Percentiles rank a stretch among this genome's conserved stretches.
These are phyloP conservation scores for Physeter macrocephalus DNA, from an alignment of 2,113 vertebrate species.

Conservation along the genomic window DNA sequence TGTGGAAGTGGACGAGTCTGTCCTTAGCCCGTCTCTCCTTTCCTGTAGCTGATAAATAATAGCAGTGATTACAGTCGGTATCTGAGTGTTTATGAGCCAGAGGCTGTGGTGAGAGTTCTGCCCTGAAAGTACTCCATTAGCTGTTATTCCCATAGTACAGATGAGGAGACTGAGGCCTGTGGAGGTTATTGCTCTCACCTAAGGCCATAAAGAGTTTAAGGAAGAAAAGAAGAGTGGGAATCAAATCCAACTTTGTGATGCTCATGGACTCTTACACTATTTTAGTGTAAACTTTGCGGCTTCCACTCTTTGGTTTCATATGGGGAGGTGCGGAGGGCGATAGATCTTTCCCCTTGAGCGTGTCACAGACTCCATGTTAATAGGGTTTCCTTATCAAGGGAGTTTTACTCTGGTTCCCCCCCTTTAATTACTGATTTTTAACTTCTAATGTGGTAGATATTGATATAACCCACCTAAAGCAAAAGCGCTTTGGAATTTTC, in stretches of 20 bases:
- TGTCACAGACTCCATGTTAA: neutral
- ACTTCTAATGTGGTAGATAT: neutral
- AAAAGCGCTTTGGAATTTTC: neutral
- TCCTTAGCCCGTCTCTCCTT: neutral
- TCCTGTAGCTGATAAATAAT: neutral
- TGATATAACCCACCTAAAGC: neutral
- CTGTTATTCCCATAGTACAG: neutral
- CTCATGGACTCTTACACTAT: neutral
- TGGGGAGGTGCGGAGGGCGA: too few relatives aligned
- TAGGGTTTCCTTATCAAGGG: neutral
- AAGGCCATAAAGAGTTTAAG: neutral
- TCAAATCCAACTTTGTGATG: neutral
- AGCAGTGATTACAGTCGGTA: neutral
- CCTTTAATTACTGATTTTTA: neutral
- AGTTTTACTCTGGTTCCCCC: neutral
- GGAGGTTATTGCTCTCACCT: neutral
- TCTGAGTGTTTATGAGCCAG: neutral
- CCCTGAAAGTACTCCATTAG: neutral
- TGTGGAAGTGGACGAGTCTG: constrained; percentile 26
- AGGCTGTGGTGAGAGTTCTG: neutral
- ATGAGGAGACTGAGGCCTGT: neutral
- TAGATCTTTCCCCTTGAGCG: neutral
- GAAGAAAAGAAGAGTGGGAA: neutral
- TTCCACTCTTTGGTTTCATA: neutral
- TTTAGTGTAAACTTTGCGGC: neutral